Base-by-base conservation (phyloP, 2,888 invertebrate species). In the Neocrepidodera transversa region DNA sequence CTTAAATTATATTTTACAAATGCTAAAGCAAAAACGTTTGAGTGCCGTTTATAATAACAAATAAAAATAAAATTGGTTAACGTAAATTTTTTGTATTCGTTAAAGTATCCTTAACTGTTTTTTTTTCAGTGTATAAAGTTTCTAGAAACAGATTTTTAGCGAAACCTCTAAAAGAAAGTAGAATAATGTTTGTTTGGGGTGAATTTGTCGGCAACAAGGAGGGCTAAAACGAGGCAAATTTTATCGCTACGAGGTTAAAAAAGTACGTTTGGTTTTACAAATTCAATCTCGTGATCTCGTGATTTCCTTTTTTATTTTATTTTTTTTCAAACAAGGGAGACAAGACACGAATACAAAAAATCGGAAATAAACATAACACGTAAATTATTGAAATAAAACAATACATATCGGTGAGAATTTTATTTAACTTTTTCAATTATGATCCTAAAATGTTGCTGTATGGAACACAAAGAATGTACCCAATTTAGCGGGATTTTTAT, bases 191-290 rank as follows among this genome's bases (percentile, higher is more conserved):
- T 52, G 28, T 42, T 52, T 42, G 28, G 18, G 30, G 26, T 40
- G 5, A 8, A 16, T 43, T 32, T 43, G 35, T 43, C 43, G 20
- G 20, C 32, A 43, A 43, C 43, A 43, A 45, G 11, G 11, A 28
- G 17, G 16, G 38, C 11, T 43, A 32, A 35, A 53, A 43, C 20
- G 53, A 43, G 35, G 45, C 43, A 42, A 52, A 52, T 52, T 52
- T 42, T 35, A 43, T 53, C 35, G 43, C 16, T 17, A 20, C 23
- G 14, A 18, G 43, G 52, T 32, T 43, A 35, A 45, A 53, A 45
- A 53, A 53, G 26, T 43, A 45, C 53, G 53, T 45, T 53, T 23
- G 35, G 45, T 53, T 32, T 53, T 32, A 53, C 53, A 53, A 53
- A 53, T 45, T 53, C 53, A 53, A 53, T 53, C 42, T 52, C n/a